phyloP scores from a whole-genome alignment of 2,888 invertebrate species.

The Gastracanthus pulcherrimus region DNA sequence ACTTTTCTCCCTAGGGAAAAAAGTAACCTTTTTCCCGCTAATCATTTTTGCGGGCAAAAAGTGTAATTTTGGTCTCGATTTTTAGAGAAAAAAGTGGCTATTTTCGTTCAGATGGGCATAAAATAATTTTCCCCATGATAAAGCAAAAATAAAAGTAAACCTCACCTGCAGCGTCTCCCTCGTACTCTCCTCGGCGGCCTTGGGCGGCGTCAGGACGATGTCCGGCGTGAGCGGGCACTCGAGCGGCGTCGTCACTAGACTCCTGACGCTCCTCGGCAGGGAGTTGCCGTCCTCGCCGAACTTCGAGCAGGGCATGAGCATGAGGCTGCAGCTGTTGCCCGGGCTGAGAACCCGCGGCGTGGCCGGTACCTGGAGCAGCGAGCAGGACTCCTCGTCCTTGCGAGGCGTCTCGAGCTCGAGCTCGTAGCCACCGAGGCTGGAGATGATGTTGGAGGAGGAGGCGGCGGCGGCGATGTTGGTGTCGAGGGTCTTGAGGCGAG shows the following conservation, averaged over 20 bases:
- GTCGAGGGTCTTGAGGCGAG: conserved; percentile 45
- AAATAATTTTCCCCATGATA: no score
- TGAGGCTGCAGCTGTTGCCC: conserved; percentile 1
- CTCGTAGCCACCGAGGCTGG: neutral
- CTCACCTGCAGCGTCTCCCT: conserved; percentile 1
- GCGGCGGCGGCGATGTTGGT: conserved; percentile 1
- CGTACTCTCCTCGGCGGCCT: neutral
- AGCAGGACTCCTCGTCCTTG: conserved; percentile 8
- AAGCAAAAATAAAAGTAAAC: no score
- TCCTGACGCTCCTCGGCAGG: conserved; percentile 19
- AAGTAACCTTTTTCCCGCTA: no score
- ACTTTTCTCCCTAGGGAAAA: no score
- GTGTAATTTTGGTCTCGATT: no score
- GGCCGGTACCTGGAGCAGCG: conserved; percentile 17
- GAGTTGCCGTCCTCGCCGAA: conserved; percentile 45
- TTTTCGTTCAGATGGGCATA: no score
- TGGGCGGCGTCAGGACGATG: conserved; percentile 40
- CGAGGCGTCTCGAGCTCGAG: neutral
- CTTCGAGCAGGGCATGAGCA: neutral
- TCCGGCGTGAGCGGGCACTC: conserved; percentile 48
- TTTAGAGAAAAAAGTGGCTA: no score
- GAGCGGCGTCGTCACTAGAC: conserved; percentile 14
- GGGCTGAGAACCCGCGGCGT: conserved; percentile 46
- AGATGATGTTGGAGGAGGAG: neutral
- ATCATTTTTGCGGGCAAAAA: no score